phyloP scores from a whole-genome alignment of 2,113 vertebrate species.

The human (Homo sapiens) region DNA sequence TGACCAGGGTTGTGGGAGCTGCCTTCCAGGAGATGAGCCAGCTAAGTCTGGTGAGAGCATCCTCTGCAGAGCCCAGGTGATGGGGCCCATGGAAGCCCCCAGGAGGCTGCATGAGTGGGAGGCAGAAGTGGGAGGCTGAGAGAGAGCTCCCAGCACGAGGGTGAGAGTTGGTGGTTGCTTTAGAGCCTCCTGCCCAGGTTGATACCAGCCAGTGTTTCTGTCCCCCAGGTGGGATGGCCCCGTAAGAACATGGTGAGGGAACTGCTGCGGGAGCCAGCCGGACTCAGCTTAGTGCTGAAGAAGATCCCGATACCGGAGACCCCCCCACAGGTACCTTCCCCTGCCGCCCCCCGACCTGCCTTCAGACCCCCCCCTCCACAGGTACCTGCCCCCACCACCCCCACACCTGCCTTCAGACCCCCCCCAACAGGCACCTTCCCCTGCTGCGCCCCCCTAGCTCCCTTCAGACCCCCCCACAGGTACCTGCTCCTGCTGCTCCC shows the following conservation, averaged over 20 bases:
- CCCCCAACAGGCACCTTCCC: slow-evolving; percentile 44
- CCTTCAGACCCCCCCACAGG: not conserved
- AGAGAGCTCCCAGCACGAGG: not conserved
- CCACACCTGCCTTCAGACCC: not conserved
- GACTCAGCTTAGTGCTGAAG: slow-evolving; percentile 91
- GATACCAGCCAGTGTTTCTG: not conserved
- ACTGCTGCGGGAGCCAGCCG: slow-evolving; percentile 86
- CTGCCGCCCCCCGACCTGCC: too few relatives aligned
- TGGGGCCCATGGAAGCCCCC: not conserved
- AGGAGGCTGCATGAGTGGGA: not conserved
- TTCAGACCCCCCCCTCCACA: too few relatives aligned
- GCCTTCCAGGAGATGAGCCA: not conserved
- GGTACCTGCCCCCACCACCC: too few relatives aligned
- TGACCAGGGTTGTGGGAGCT: not conserved
- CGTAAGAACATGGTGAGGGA: slow-evolving; percentile 87
- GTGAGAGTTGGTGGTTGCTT: not conserved
- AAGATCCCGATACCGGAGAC: slow-evolving; percentile 83
- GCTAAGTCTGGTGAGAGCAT: not conserved
- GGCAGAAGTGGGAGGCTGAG: not conserved
- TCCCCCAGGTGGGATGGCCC: slow-evolving; percentile 94
- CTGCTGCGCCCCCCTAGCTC: too few relatives aligned
- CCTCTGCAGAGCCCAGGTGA: not conserved
- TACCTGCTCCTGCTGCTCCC: not conserved
- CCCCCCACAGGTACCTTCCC: slow-evolving; percentile 57
- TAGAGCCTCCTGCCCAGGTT: not conserved